phyloP scores from a whole-genome alignment of 2,113 vertebrate species.

The Chionis minor region DNA sequence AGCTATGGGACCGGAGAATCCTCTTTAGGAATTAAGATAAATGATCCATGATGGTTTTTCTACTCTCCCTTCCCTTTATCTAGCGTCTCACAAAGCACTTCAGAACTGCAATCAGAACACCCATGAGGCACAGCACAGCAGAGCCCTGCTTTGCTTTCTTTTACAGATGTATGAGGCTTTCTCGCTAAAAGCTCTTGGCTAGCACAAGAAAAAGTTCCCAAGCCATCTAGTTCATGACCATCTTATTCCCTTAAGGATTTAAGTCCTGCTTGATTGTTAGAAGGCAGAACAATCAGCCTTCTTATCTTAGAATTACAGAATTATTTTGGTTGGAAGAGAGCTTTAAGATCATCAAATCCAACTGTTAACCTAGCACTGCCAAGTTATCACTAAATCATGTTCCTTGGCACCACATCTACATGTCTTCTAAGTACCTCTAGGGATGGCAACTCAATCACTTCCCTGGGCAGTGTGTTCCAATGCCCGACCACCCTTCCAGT shows the following conservation, averaged over 20 bases:
- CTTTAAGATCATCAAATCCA: not conserved
- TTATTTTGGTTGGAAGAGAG: not conserved
- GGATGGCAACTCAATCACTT: not conserved
- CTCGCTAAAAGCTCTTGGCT: not conserved
- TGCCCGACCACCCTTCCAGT: not conserved
- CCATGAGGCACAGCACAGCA: not conserved
- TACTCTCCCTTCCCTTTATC: not conserved
- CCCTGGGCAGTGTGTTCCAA: not conserved
- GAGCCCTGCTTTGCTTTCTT: not conserved
- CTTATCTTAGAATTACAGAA: not conserved
- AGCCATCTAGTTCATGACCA: not conserved
- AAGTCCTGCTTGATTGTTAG: not conserved
- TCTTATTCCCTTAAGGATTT: not conserved
- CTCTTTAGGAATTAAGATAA: not conserved
- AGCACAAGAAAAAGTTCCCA: not conserved
- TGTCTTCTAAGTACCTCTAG: not conserved
- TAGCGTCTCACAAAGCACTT: not conserved
- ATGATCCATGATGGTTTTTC: not conserved
- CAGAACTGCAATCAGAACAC: too few species aligned
- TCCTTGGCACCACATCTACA: not conserved
- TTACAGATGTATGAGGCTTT: not conserved
- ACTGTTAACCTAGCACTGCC: not conserved
- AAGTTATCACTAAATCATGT: not conserved
- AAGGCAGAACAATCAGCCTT: not conserved
- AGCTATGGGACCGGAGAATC: not conserved